Base-by-base conservation (phyloP, 2,888 invertebrate genomes). In the Anarsia innoxiella region DNA sequence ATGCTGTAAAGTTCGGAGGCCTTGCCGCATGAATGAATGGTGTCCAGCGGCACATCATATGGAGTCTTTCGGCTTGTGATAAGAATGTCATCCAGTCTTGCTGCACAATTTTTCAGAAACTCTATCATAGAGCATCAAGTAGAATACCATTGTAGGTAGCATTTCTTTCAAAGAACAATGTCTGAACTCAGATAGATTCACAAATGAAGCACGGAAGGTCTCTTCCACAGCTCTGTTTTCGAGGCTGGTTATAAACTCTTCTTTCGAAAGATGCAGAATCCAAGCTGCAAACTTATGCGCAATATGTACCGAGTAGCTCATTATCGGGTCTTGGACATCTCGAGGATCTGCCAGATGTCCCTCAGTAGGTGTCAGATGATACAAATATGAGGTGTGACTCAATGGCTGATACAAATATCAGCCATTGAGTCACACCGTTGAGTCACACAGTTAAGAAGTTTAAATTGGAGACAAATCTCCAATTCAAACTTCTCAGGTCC, bases 201-300 rank as follows among this genome's bases (percentile, higher is more conserved):
- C 3, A 6, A 19, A 19, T 19, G 19, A 19, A 5, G 19, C 19
- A 19, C 6, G 19, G 4, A 19, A 3, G 6, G 4, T 19, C 19
- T 19, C 19, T 5, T 3, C 3, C 6, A 19, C 6, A 6, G 19
- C 19, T 19, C 19, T 19, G 19, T 19, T 19, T 19, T 19, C 19
- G 3, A 19, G 6, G 3, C 4, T 5, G 3, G 19, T 19, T 5
- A 19, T 6, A 19, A 19, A 19, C 19, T 19, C 19, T 19, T 19
- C 19, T 19, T 3, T 5, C 6, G 4, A 5, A 5, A 19, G 3
- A 6, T 19, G 36, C 27, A 23, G 39, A 31, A 42, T 42, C 31
- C 19, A 42, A 9, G 39, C 42, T 27, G 29, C 36, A 3, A 42
- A 6, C 6, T 19, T 19, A 6, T 19, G 19, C 3, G 19, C 19